A percentile compares a stretch with the other conserved stretches of the same genome.
phyloP scores from a whole-genome alignment of 2,113 vertebrate species.

The Naja naja region DNA sequence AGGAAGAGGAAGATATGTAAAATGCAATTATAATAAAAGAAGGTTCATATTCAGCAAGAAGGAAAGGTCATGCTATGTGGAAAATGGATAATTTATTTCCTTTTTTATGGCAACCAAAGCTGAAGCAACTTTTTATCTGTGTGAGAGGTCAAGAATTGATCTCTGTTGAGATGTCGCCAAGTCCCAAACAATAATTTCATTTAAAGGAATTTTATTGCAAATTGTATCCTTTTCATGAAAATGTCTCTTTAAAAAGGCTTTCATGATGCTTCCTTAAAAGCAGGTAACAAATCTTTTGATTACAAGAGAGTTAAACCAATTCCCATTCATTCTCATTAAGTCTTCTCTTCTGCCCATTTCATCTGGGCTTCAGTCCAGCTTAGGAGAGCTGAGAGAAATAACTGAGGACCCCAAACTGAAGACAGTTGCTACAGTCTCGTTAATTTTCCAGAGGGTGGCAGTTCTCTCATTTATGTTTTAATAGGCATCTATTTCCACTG shows the following conservation, averaged over 20 bases:
- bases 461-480: slow-evolving; percentile 65
- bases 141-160: not conserved
- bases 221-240: slow-evolving; percentile 37
- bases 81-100: not conserved
- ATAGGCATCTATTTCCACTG: slow-evolving; percentile 50
- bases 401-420: slow-evolving; percentile 48
- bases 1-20: slow-evolving; percentile 10
- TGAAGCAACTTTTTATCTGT: slow-evolving; percentile 6
- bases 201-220: slow-evolving; percentile 35
- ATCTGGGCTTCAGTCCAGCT: slow-evolving; percentile 55
- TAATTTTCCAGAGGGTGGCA: slow-evolving; percentile 55
- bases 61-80: not conserved
- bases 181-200: not conserved
- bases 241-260: slow-evolving; percentile 27
- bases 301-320: slow-evolving; percentile 53
- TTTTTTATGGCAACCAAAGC: not conserved
- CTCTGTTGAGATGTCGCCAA: slow-evolving; percentile 3
- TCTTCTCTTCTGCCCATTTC: slow-evolving; percentile 49
- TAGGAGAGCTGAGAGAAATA: slow-evolving; percentile 27
- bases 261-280: slow-evolving; percentile 36
- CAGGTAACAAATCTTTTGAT: slow-evolving; percentile 50
- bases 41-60: not conserved
- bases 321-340: slow-evolving; percentile 59
- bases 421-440: slow-evolving; percentile 50
- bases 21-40: slow-evolving; percentile 11